Evolutionary conservation across 2,113 vertebrate genomes (phyloP).

Genomic region (Raphicerus campestris): DNA sequence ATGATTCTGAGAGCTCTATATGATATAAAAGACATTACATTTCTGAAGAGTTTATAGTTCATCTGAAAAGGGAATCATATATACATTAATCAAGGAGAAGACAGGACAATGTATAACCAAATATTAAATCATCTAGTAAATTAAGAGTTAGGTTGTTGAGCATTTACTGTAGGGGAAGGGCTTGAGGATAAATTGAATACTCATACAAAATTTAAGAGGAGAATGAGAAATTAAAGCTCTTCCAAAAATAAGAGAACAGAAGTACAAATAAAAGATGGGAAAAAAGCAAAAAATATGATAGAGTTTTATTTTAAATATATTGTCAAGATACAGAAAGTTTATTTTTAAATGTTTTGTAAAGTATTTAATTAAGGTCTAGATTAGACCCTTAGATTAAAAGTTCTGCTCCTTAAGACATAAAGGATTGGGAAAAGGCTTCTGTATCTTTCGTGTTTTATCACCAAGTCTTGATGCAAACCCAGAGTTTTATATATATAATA

Average conservation of each 20-base stretch:
- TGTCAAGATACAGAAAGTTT: background rate
- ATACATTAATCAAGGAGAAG: background rate
- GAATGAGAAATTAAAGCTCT: background rate
- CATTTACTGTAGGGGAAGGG: background rate
- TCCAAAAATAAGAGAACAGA: background rate
- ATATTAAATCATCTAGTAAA: background rate
- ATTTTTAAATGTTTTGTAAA: background rate
- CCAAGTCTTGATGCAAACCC: background rate
- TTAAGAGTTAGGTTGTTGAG: background rate
- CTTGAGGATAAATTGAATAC: background rate
- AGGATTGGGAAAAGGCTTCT: background rate
- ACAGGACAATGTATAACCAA: background rate
- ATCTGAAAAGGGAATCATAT: background rate
- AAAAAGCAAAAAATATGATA: background rate
- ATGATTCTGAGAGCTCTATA: background rate
- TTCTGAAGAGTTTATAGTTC: background rate
- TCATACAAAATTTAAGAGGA: background rate
- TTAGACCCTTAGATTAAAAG: background rate
- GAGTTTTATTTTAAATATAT: conserved; percentile 1
- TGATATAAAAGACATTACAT: background rate
- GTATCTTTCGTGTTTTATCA: background rate
- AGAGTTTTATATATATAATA: background rate
- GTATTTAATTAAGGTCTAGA: background rate
- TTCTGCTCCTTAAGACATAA: background rate
- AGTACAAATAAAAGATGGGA: background rate